A percentile compares a stretch with the other conserved stretches of the same genome.
phyloP scores from a whole-genome alignment of 2,888 invertebrate species.

The Lamellibrachia columna region DNA sequence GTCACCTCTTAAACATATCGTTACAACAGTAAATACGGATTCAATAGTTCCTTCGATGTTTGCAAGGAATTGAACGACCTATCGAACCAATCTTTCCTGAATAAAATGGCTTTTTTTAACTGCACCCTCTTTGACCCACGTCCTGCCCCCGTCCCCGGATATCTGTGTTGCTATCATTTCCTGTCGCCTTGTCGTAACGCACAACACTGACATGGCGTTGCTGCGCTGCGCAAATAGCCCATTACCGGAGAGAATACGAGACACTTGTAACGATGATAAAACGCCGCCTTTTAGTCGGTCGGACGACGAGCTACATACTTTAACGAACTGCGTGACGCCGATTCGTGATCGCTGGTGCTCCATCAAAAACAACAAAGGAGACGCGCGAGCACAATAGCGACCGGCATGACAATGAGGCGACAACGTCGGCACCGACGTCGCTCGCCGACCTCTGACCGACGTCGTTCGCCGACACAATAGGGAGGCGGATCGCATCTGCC shows the following conservation, averaged over 20 bases:
- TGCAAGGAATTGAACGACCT: not conserved
- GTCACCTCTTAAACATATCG: not conserved
- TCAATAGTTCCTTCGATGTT: not conserved
- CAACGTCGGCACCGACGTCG: not conserved
- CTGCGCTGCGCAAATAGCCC: slow-evolving; percentile 5
- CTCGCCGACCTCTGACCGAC: not conserved
- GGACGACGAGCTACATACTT: not conserved
- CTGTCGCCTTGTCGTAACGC: not conserved
- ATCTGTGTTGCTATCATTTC: not conserved
- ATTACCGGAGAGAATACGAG: not conserved
- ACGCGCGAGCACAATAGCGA: not conserved
- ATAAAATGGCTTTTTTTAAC: not conserved
- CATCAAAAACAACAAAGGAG: not conserved
- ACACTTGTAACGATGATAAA: slow-evolving; percentile 16
- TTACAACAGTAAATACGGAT: not conserved
- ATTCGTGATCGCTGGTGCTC: not conserved
- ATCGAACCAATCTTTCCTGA: not conserved
- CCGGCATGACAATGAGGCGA: not conserved
- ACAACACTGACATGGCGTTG: not conserved
- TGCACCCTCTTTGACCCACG: not conserved
- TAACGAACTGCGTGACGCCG: not conserved
- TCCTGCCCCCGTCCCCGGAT: not conserved
- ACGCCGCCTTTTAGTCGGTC: slow-evolving; percentile 6
- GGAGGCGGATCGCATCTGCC: not conserved
- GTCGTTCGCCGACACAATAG: not conserved